phyloP scores from a whole-genome alignment of 2,797 vertebrate species.

The Ctenosaura bakeri region DNA sequence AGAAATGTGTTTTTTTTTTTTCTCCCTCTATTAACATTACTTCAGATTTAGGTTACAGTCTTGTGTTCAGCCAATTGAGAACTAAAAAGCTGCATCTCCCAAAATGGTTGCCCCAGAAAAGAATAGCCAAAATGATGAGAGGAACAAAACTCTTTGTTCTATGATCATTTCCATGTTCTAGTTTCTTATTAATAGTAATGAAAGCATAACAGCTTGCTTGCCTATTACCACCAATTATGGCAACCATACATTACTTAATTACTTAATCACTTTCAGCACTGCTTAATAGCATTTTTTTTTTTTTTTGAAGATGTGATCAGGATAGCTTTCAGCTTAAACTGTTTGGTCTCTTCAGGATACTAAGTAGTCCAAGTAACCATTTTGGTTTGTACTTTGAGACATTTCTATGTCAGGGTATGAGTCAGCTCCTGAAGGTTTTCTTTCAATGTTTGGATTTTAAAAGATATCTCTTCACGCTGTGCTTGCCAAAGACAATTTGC shows the following conservation, averaged over 20 bases:
- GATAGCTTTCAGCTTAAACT: neutral
- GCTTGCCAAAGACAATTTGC: neutral
- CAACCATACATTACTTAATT: slow-evolving; percentile 5
- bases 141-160: neutral
- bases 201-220: neutral
- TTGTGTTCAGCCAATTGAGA: neutral
- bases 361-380: neutral
- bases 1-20: neutral
- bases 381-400: neutral
- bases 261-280: neutral
- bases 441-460: neutral
- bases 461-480: neutral
- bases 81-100: neutral
- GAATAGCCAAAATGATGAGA: neutral
- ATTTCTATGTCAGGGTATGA: no score
- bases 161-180: neutral
- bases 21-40: neutral
- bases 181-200: neutral
- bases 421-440: neutral
- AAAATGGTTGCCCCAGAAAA: neutral
- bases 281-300: slow-evolving; percentile 1
- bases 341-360: neutral
- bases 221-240: neutral
- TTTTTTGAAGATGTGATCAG: neutral
- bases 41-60: neutral